Evolutionary conservation across 2,797 vertebrate species (phyloP).

Genomic region (Poliocrania exsul): DNA sequence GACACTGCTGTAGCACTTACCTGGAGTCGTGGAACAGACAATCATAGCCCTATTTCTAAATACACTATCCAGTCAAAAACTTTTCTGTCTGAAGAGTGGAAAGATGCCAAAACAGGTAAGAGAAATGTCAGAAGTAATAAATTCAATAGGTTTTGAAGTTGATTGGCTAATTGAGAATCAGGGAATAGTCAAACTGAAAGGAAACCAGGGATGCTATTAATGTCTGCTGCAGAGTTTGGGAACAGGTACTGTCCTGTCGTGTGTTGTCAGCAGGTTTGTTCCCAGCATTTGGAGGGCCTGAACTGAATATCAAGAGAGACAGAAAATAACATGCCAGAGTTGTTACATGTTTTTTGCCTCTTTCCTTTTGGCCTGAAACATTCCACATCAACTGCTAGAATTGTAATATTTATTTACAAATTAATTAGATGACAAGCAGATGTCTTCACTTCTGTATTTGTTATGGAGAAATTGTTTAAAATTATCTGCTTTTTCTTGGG

Average conservation of each 20-base stretch:
- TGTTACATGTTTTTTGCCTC: neutral
- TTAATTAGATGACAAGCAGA: neutral
- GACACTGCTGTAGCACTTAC: conserved; percentile 85
- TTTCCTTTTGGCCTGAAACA: neutral
- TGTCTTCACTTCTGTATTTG: neutral
- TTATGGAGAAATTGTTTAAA: neutral
- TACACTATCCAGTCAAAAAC: conserved; percentile 91
- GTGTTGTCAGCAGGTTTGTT: neutral
- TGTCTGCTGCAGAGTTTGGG: neutral
- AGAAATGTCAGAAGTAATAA: neutral
- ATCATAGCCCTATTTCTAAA: conserved; percentile 96
- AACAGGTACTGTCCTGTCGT: neutral
- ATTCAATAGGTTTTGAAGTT: neutral
- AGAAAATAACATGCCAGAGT: neutral
- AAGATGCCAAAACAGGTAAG: conserved; percentile 90
- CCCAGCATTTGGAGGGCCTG: neutral
- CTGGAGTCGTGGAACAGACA: conserved; percentile 95
- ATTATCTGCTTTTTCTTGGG: neutral
- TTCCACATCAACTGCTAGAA: neutral
- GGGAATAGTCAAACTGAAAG: neutral
- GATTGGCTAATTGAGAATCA: neutral
- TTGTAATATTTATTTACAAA: neutral
- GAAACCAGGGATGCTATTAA: neutral
- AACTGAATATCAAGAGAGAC: neutral
- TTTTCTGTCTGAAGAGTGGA: conserved; percentile 86